These are phyloP conservation scores for Protophormia terraenovae DNA, from an alignment of 2,888 invertebrate species.

Conservation along the genomic window DNA sequence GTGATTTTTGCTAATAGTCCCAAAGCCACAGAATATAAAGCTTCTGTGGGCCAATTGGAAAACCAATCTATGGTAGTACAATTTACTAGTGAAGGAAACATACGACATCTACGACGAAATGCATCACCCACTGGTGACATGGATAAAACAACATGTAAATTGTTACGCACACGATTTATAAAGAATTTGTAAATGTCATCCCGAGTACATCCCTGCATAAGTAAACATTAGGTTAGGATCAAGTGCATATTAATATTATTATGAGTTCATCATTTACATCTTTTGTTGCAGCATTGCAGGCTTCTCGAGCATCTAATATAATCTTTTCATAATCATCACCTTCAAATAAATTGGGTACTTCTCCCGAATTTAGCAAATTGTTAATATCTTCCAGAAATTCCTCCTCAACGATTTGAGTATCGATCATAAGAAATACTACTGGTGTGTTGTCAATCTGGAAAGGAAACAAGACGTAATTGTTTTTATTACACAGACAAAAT, in stretches of 20 bases:
- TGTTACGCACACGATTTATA: constrained; percentile 90
- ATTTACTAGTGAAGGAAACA: constrained; percentile 97
- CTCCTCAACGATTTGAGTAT: constrained; percentile 94
- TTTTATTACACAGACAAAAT: background rate
- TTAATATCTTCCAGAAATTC: constrained; percentile 96
- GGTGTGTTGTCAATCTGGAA: constrained; percentile 83
- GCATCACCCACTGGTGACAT: constrained; percentile 96
- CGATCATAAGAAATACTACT: constrained; percentile 93
- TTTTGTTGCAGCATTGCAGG: constrained; percentile 87
- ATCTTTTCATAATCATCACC: constrained; percentile 92
- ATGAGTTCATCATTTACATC: too few species aligned
- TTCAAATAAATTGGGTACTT: constrained; percentile 95
- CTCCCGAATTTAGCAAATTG: constrained; percentile 95
- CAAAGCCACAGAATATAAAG: constrained; percentile 90
- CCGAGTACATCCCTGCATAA: constrained; percentile 83
- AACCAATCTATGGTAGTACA: constrained; percentile 98
- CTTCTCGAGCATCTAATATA: constrained; percentile 88
- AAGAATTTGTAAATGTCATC: constrained; percentile 93
- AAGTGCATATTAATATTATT: too few species aligned
- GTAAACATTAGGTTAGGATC: background rate
- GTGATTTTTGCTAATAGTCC: constrained; percentile 86
- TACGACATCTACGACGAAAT: constrained; percentile 92
- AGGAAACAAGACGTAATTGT: background rate
- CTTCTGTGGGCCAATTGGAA: constrained; percentile 94
- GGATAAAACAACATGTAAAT: constrained; percentile 92